Base-by-base conservation (phyloP, 2,888 invertebrate genomes). In the Drosophila lutescens region DNA sequence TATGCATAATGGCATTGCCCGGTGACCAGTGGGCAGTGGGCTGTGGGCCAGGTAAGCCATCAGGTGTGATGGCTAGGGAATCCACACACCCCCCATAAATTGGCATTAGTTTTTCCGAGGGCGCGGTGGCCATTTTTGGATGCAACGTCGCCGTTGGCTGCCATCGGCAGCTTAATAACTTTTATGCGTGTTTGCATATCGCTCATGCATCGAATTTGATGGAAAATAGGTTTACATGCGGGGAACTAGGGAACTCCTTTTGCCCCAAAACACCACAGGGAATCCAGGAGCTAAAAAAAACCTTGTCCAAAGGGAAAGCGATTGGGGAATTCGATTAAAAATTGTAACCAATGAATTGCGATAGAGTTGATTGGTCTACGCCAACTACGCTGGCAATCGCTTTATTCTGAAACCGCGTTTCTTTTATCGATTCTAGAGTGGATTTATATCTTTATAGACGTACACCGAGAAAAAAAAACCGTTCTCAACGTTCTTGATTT, bases 151-250 rank as follows among this genome's bases (percentile, higher is more conserved):
- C 76, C 74, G 74, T 70, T 77, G 78, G 70, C 80, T 43, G 55
- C 49, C 55, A 56, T 46, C 68, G 71, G 66, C 59, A 72, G 80
- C 78, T 79, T 88, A 86, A 86, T 88, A 89, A 85, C 86, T 87
- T 85, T 82, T 85, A 87, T 81, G 88, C 86, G 75, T 89, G 79
- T 89, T 88, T 89, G 88, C 86, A 89, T 84, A 89, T 80, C 77
- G 79, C 69, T 77, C 73, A 60, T 70, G 76, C 82, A 79, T 66
- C 67, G 74, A 63, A 23, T 66, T 67, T 75, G 85, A 63, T 68
- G 85, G 53, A 60, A 86, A 66, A 74, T 71, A 43, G 43, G 44
- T 15, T 57, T 71, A 40, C 49, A 34, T 26, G 34, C n/a, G 46
- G 17, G 26, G 13, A 8, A 4, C 49, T 6, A 40, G 17, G 26